A percentile compares a stretch with the other conserved stretches of the same genome.
Conservation (phyloP, 1,140 invertebrate genomes). For the Battus philenor region DNA sequence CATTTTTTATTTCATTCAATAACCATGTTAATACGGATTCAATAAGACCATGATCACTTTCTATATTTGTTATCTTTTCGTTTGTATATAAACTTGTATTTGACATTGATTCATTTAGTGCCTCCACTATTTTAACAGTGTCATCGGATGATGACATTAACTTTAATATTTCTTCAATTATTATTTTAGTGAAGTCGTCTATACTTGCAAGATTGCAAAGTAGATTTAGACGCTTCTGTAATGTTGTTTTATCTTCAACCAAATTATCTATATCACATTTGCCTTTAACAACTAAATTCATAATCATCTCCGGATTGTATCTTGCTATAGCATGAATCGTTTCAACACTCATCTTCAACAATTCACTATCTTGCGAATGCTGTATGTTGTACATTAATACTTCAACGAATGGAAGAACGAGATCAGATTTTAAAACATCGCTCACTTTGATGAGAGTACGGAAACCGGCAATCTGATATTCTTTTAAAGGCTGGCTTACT, state of each 20-base stretch:
- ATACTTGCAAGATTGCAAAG: slow-evolving; percentile 59
- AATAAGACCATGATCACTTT: slow-evolving; percentile 62
- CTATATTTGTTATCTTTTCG: slow-evolving; percentile 54
- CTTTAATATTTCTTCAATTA: slow-evolving; percentile 60
- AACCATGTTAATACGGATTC: slow-evolving; percentile 54
- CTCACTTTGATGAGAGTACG: slow-evolving; percentile 48
- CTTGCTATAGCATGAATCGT: slow-evolving; percentile 50
- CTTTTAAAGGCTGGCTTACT: slow-evolving; percentile 42
- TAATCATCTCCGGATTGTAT: slow-evolving; percentile 55
- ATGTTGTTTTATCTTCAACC: slow-evolving; percentile 39
- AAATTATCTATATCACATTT: slow-evolving; percentile 58
- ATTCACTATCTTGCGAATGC: slow-evolving; percentile 45
- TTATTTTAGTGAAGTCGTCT: slow-evolving; percentile 62
- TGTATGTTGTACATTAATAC: slow-evolving; percentile 53
- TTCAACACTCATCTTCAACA: slow-evolving; percentile 46
- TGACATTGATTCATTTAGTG: slow-evolving; percentile 48
- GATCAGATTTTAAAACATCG: slow-evolving; percentile 35
- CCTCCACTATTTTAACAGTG: slow-evolving; percentile 45
- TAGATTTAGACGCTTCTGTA: slow-evolving; percentile 49
- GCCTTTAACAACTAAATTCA: slow-evolving; percentile 56
- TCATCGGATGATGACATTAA: slow-evolving; percentile 34
- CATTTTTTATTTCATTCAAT: slow-evolving; percentile 31
- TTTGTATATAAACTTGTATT: slow-evolving; percentile 45
- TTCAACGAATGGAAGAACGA: slow-evolving; percentile 59
- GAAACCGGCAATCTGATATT: slow-evolving; percentile 59